Conservation (phyloP, 2,888 invertebrate genomes). For the Rugalucina vietnamica region DNA sequence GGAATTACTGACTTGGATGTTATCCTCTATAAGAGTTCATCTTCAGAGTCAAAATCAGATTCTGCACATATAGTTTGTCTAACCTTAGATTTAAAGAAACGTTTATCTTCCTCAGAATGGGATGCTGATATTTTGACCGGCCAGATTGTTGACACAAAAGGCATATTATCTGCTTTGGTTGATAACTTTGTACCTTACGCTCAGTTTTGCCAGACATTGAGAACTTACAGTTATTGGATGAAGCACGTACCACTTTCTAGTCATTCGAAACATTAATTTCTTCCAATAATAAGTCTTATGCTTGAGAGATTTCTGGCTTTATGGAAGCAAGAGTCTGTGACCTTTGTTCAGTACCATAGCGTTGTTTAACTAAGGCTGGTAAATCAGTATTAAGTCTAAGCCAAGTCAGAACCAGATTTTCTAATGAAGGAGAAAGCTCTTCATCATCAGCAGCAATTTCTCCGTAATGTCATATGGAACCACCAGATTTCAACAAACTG, state of each 20-base stretch:
- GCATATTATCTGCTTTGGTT: conserved; percentile 7
- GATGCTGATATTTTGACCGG: background rate
- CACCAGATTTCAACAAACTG: conserved; percentile 33
- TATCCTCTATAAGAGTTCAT: background rate
- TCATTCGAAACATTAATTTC: conserved; percentile 40
- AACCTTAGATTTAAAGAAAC: background rate
- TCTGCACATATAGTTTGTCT: background rate
- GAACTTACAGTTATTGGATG: background rate
- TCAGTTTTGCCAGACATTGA: background rate
- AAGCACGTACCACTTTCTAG: conserved; percentile 18
- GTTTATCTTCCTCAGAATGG: background rate
- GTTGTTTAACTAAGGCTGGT: conserved; percentile 56
- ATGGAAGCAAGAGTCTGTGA: conserved; percentile 58
- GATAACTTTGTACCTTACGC: background rate
- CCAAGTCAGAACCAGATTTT: conserved; percentile 58
- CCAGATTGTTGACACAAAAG: conserved; percentile 59
- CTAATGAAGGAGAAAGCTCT: conserved; percentile 58
- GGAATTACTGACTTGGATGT: background rate
- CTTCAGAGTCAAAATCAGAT: background rate
- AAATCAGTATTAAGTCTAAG: conserved; percentile 47
- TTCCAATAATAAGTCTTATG: conserved; percentile 53
- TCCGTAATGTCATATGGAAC: conserved; percentile 45
- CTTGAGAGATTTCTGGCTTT: conserved; percentile 61
- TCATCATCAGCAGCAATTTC: conserved; percentile 36
- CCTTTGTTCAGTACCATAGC: conserved; percentile 58